phyloP scores from a whole-genome alignment of 2,888 invertebrate species.

The Glyphotaelius pellucidus region DNA sequence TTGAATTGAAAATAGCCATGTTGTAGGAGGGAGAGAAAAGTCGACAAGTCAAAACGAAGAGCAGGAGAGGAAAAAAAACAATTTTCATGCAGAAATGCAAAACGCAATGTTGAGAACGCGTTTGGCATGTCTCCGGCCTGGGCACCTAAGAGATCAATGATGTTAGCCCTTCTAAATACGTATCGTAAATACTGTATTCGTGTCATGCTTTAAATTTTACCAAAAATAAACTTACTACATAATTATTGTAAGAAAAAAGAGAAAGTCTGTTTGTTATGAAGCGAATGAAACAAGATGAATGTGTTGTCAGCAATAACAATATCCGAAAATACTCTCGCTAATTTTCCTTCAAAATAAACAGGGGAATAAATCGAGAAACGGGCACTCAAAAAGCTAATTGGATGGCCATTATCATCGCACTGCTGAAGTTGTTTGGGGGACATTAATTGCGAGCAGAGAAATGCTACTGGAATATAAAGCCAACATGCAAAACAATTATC shows the following conservation, averaged over 20 bases:
- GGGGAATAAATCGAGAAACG: constrained; percentile 11
- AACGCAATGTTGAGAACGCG: too few relatives aligned
- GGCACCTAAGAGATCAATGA: too few relatives aligned
- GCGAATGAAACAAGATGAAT: background rate
- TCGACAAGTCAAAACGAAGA: too few relatives aligned
- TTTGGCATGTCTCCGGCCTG: too few relatives aligned
- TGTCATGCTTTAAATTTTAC: background rate
- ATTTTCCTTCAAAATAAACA: constrained; percentile 4
- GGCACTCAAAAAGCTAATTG: constrained; percentile 15
- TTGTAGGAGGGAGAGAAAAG: too few relatives aligned
- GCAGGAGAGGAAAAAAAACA: too few relatives aligned
- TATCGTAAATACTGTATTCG: too few relatives aligned
- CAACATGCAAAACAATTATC: background rate
- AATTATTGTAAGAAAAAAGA: background rate
- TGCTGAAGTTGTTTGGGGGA: background rate
- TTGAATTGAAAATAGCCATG: too few relatives aligned
- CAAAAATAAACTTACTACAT: background rate
- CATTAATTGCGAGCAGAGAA: background rate
- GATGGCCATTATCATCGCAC: constrained; percentile 5
- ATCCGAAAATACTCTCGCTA: background rate
- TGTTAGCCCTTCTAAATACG: too few relatives aligned
- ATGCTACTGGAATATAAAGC: background rate
- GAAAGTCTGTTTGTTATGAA: background rate
- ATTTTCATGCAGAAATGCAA: too few relatives aligned
- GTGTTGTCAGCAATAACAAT: background rate